A percentile compares a stretch with the other conserved stretches of the same genome.
These are phyloP conservation scores for Xylota segnis DNA, from an alignment of 2,888 invertebrate genomes.

Conservation along the genomic window DNA sequence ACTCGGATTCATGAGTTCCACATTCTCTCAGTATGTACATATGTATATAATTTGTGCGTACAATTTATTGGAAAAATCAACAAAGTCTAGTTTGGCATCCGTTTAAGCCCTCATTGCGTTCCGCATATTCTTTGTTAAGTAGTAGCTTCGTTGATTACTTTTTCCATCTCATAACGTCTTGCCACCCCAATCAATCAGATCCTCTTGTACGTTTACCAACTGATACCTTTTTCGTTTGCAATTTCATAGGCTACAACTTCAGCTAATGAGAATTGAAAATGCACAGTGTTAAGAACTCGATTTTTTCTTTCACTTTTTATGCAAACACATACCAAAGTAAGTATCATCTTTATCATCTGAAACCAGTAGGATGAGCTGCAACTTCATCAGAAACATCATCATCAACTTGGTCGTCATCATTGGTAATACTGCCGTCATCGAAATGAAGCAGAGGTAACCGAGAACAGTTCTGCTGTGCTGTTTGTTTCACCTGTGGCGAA, in stretches of 20 bases:
- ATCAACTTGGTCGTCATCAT: conserved; percentile 24
- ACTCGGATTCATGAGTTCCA: not conserved
- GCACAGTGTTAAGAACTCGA: conserved; percentile 27
- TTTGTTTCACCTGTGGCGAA: conserved; percentile 22
- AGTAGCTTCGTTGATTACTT: conserved; percentile 16
- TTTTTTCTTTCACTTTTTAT: conserved; percentile 1
- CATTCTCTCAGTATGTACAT: not conserved
- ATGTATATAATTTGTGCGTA: not conserved
- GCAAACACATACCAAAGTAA: conserved; percentile 23
- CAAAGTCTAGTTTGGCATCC: not conserved
- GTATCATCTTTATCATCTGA: conserved; percentile 15
- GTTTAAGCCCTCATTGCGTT: not conserved
- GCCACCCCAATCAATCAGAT: conserved; percentile 27
- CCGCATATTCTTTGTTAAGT: not conserved
- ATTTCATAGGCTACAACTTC: conserved; percentile 24
- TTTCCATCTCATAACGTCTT: conserved; percentile 29
- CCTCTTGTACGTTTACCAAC: not conserved
- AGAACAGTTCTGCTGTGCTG: not conserved
- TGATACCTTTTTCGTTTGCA: conserved; percentile 8
- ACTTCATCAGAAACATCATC: conserved; percentile 24
- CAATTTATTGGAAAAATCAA: conserved; percentile 10
- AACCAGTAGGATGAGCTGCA: conserved; percentile 4
- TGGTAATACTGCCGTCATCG: conserved; percentile 14
- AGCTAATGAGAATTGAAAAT: conserved; percentile 40
- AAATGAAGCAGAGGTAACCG: conserved; percentile 9